phyloP scores from a whole-genome alignment of 2,888 invertebrate species.

The Unio pictorum region DNA sequence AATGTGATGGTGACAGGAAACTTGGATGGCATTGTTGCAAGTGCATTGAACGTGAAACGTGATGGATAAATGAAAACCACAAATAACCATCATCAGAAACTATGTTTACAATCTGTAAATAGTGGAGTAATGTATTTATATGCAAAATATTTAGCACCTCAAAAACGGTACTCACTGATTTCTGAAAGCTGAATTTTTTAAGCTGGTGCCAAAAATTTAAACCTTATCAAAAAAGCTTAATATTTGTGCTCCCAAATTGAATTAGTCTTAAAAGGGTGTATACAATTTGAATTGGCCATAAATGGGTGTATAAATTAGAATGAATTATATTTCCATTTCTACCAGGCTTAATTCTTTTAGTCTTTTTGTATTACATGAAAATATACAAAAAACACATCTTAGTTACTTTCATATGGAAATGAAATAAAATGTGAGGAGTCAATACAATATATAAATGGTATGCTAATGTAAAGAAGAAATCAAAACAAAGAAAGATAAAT shows the following conservation, averaged over 20 bases:
- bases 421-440: slow-evolving; percentile 1
- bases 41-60: no score
- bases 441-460: background rate
- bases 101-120: no score
- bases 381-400: slow-evolving; percentile 1
- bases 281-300: background rate
- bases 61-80: no score
- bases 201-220: background rate
- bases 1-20: no score
- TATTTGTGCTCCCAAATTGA: slow-evolving; percentile 4
- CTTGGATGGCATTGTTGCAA: no score
- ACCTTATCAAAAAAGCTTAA: background rate
- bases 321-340: slow-evolving; percentile 7
- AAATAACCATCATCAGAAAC: no score
- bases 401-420: background rate
- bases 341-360: background rate
- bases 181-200: no score
- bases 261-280: background rate
- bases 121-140: no score
- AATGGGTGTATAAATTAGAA: background rate
- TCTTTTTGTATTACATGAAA: slow-evolving; percentile 2
- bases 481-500: no score
- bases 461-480: no score
- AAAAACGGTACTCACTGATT: no score
- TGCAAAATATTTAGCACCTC: no score